Percentiles rank a stretch among this genome's conserved stretches.
phyloP scores from a whole-genome alignment of 2,113 vertebrate species.

The Paradisaea rubra region DNA sequence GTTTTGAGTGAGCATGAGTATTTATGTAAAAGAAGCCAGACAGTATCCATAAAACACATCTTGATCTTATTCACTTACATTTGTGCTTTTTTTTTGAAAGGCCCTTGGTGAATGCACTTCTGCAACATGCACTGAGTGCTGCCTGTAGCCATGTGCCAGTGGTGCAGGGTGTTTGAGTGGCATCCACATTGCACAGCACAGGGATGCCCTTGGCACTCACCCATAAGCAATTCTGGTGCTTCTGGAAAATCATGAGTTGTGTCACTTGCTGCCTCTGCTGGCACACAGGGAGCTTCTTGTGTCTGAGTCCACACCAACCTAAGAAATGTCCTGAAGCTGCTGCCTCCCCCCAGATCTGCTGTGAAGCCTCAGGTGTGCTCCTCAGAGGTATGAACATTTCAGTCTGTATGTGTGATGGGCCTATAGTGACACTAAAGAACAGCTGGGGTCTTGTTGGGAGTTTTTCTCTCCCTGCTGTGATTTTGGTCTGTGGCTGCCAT shows the following conservation, averaged over 20 bases:
- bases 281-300: background rate
- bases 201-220: background rate
- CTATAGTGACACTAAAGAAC: background rate
- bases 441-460: background rate
- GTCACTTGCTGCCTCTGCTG: background rate
- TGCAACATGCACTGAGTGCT: accelerated
- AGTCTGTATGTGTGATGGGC: background rate
- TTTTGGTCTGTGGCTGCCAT: background rate
- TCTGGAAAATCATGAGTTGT: background rate
- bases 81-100: background rate
- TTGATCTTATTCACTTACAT: background rate
- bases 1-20: background rate
- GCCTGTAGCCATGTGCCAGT: background rate
- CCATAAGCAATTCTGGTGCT: background rate
- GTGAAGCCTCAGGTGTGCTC: background rate
- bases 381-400: background rate
- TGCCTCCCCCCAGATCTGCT: background rate
- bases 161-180: background rate
- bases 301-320: background rate
- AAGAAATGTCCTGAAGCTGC: background rate
- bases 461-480: background rate
- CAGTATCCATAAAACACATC: background rate
- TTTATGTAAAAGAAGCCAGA: background rate
- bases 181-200: background rate
- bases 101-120: too few species aligned